A percentile compares a stretch with the other conserved stretches of the same genome.
Conservation (phyloP, 2,797 vertebrate genomes). For the Chiroxiphia lanceolata region DNA sequence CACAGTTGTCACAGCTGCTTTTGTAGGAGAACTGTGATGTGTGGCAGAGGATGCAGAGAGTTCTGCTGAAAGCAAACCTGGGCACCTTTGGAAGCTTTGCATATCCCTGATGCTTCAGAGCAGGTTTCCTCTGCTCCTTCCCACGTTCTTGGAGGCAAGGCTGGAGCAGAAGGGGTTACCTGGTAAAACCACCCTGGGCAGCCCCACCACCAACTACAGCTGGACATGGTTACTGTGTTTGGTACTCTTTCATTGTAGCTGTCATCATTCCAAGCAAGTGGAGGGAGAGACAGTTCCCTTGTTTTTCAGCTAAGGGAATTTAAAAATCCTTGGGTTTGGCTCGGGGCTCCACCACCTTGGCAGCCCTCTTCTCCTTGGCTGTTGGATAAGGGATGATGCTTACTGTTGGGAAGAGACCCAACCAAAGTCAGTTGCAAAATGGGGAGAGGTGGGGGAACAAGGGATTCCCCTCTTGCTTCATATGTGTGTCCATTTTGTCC, state of each 20-base stretch:
- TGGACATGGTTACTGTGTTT: not conserved
- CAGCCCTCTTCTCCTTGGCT: not conserved
- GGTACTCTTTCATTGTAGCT: not conserved
- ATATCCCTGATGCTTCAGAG: not conserved
- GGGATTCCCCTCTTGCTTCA: not conserved
- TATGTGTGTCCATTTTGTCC: accelerated
- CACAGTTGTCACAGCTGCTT: not conserved
- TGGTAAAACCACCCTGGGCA: not conserved
- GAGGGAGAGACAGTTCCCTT: not conserved
- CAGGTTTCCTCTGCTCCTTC: not conserved
- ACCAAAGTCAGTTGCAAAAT: not conserved
- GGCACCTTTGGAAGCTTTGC: not conserved
- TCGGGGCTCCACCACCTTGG: not conserved
- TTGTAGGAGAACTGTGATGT: not conserved
- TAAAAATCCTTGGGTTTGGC: not conserved
- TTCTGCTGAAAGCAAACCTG: not conserved
- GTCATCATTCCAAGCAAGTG: not conserved
- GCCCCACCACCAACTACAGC: not conserved
- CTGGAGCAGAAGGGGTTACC: not conserved
- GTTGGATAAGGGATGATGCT: not conserved
- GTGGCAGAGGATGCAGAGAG: not conserved
- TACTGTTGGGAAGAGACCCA: accelerated
- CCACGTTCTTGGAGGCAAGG: accelerated
- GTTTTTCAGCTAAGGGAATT: not conserved
- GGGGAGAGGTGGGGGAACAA: not conserved